These are phyloP conservation scores for Lasioglossum leucozonium DNA, from an alignment of 2,888 invertebrate genomes.

Conservation along the genomic window DNA sequence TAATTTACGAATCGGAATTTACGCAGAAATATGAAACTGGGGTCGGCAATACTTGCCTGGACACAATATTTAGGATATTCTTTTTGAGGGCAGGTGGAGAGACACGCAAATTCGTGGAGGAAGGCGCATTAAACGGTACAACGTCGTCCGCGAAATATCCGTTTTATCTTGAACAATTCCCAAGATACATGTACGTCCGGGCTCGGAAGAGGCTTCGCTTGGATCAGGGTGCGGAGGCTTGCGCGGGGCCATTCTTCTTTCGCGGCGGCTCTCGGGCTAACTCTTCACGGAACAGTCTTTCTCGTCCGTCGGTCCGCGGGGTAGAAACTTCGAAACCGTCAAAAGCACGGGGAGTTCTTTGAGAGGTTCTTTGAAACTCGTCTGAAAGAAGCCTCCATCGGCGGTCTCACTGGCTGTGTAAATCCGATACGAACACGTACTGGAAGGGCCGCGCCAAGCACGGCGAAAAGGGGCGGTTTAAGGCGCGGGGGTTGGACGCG, in stretches of 20 bases:
- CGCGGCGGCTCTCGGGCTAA: conserved; percentile 32
- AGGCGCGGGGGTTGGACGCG: background rate
- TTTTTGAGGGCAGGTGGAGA: background rate
- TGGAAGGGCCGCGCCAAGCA: conserved; percentile 17
- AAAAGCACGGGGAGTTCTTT: conserved; percentile 72
- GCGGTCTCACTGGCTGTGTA: conserved; percentile 49
- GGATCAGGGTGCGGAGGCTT: background rate
- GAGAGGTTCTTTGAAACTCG: conserved; percentile 72
- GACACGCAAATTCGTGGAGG: background rate
- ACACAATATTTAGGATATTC: background rate
- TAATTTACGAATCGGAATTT: background rate
- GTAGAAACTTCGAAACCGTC: conserved; percentile 71
- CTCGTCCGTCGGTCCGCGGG: conserved; percentile 47
- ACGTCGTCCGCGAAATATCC: background rate
- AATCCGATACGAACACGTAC: conserved; percentile 57
- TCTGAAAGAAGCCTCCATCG: conserved; percentile 61
- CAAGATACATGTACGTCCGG: background rate
- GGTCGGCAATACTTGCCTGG: background rate
- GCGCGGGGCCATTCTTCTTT: conserved; percentile 46
- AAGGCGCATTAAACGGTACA: background rate
- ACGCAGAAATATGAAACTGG: background rate
- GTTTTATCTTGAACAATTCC: conserved; percentile 15
- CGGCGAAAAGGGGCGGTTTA: conserved; percentile 11
- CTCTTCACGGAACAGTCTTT: conserved; percentile 41
- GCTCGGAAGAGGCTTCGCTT: conserved; percentile 4